These are phyloP conservation scores for Cantharis nigra DNA, from an alignment of 2,888 invertebrate species.

Conservation along the genomic window DNA sequence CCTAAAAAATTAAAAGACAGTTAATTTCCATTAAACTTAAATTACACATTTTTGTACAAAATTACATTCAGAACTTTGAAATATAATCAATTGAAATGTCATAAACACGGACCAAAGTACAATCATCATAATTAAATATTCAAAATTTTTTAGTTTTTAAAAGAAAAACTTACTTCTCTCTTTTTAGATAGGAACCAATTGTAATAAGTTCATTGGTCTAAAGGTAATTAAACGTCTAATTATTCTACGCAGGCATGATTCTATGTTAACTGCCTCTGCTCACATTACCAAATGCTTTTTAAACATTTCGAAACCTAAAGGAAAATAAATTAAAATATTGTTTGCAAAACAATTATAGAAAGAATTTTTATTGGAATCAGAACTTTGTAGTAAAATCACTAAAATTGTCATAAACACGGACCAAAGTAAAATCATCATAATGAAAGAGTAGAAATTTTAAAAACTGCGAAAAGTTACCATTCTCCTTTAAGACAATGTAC, in stretches of 20 bases:
- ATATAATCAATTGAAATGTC: not conserved
- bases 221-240: too few relatives aligned
- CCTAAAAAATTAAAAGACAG: not conserved
- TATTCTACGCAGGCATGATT: too few relatives aligned
- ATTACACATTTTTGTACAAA: not conserved
- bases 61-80: not conserved
- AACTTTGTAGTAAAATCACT: not conserved
- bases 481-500: too few relatives aligned
- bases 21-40: not conserved
- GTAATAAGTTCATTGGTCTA: too few relatives aligned
- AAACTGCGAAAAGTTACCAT: too few relatives aligned
- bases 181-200: not conserved
- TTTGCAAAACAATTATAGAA: not conserved
- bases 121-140: not conserved
- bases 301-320: not conserved
- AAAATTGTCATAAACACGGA: not conserved
- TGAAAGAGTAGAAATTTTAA: not conserved
- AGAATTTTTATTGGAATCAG: not conserved
- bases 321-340: not conserved
- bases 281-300: not conserved
- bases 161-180: not conserved
- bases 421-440: not conserved
- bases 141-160: not conserved
- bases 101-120: not conserved
- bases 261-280: not conserved